Evolutionary conservation across 2,113 vertebrate genomes (phyloP), one percentile per base, ranked within the genome.

Genomic region (Spheniscus mendiculus): DNA sequence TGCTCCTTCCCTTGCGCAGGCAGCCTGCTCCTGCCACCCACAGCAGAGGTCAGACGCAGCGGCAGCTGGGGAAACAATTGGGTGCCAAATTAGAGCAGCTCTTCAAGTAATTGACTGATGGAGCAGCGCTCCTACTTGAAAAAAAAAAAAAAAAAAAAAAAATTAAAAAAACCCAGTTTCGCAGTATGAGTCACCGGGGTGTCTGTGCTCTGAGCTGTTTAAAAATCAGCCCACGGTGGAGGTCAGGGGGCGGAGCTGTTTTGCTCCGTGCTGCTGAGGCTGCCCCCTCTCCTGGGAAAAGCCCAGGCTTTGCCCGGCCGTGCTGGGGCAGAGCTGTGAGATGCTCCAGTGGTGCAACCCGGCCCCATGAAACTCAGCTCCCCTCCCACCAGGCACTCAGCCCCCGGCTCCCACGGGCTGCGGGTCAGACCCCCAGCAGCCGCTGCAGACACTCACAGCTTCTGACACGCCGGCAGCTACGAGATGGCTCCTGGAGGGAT

Each of bases 41-140:
- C 90, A 70, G 91, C 67, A 26, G 70, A 50, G 77, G 95, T 93
- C 95, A 71, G 92, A 85, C 32, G 12, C 50, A 76, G 95, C 50
- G 52, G 92, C 98, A 98, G 97, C 98, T 98, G 98, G 96, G 97
- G 95, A 98, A 98, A 98, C 97, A 98, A 98, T 89, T 91, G 91
- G 97, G 94, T 97, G 96, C 92, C 96, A 95, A 94, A 96, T 96
- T 93, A 96, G 83, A 89, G 89, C 21, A 5, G 82, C 90, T 96
- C 91, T 89, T 90, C 69, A 34, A 82, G 94, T 97, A 96, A 96
- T 90, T 97, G 97, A 97, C 93, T 97, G 94, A 96, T 97, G 83
- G 95, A 96, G 71, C 83, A 32, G 84, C 2, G 18, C 42, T 85
- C 49, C 45, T 69, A 67, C 61, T 84, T 59, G 1, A 52, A 63